Base-by-base conservation (phyloP, 2,113 vertebrate genomes). In the Eudyptes chrysolophus region DNA sequence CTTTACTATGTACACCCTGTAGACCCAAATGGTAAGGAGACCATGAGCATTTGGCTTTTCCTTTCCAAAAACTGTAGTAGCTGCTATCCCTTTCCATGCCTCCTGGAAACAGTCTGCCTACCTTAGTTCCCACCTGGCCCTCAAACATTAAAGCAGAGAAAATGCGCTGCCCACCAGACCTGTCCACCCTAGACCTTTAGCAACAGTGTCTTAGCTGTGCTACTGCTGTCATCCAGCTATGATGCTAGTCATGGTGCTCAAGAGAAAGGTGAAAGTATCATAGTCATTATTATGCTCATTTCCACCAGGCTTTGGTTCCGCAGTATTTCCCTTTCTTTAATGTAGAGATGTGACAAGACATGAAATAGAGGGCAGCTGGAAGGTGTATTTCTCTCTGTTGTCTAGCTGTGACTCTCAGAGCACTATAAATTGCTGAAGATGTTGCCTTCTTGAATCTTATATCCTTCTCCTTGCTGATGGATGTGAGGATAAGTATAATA, bases 401-500 rank as follows among this genome's bases (percentile, higher is more conserved):
- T 81, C 40, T 64, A 69, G 20, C 48, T 92, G 79, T 90, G 89
- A 94, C 42, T 80, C 71, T 80, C 46, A 86, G 49, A 80, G 46
- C 30, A 44, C 60, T 85, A 48, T 71, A 92, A 95, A 96, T 83
- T 92, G 71, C 78, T 93, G 87, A 91, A 92, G 70, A 88, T 69
- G 44, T 49, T 95, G 76, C 64, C 48, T 89, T 81, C 71, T 42
- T 74, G 66, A 83, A 46, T 77, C 40, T 90, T 54, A 36, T 25
- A 82, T 69, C 64, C 82, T 95, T 77, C 46, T 93, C 29, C 79
- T 93, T 68, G 66, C 62, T 92, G 94, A 90, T 80, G 78, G 75
- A 96, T 94, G 81, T 75, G 82, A 81, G 58, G 51, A 25, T 86
- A 80, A 48, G 46, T 66, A 90, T 70, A 96, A 86, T 87, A 66